A percentile compares a stretch with the other conserved stretches of the same genome.
Conservation (phyloP, 2,113 vertebrate genomes). For the Lophius piscatorius region DNA sequence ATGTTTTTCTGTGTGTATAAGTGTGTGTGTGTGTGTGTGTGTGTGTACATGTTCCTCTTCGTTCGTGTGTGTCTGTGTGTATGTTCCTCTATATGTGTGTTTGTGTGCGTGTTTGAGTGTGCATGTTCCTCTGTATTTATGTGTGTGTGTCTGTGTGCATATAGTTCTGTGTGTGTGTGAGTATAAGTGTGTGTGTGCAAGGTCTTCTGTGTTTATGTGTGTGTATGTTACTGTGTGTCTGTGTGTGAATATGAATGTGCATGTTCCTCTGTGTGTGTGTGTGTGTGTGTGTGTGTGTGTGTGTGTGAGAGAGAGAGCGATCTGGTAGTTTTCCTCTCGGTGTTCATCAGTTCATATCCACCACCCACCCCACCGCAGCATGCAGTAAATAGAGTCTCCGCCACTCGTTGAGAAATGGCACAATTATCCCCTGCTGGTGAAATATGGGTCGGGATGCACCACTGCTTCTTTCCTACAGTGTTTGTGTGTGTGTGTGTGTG, state of each 20-base stretch:
- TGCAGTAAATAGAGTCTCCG: conserved; percentile 80
- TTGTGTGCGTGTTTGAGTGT: conserved; percentile 39
- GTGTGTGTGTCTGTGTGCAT: conserved; percentile 23
- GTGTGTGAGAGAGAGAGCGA: conserved; percentile 49
- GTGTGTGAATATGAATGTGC: conserved; percentile 11
- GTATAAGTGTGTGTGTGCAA: conserved; percentile 16
- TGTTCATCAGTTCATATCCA: conserved; percentile 79
- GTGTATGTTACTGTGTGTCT: conserved; percentile 27
- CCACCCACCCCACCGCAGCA: conserved; percentile 74
- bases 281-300: conserved; percentile 46
- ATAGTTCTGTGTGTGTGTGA: conserved; percentile 21
- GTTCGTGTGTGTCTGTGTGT: conserved; percentile 19
- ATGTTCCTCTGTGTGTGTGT: conserved; percentile 30
- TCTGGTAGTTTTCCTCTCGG: conserved; percentile 76
- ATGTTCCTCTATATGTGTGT: conserved; percentile 22
- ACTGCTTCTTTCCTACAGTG: conserved; percentile 69
- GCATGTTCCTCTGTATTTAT: conserved; percentile 21
- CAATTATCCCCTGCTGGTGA: conserved; percentile 81
- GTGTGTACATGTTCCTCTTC: too few relatives aligned
- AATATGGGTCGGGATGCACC: conserved; percentile 77
- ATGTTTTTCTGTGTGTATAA: conserved; percentile 24
- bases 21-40: conserved; percentile 18
- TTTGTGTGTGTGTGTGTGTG: conserved; percentile 35
- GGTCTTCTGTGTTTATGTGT: too few relatives aligned
- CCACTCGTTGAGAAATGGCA: conserved; percentile 80